phyloP scores from a whole-genome alignment of 2,113 vertebrate species.

The Casuarius casuarius region DNA sequence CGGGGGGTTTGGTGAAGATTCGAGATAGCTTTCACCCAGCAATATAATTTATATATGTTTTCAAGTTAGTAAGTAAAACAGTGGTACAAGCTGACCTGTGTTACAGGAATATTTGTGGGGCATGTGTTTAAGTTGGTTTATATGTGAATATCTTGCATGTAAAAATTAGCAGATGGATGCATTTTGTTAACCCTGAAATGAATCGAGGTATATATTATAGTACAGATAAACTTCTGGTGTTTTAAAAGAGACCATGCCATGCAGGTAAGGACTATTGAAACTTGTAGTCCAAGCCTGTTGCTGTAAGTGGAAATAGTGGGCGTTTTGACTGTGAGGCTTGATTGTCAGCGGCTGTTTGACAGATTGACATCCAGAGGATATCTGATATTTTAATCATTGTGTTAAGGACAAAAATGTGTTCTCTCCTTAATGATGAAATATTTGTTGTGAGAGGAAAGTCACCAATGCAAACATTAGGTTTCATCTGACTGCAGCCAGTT shows the following conservation, averaged over 20 bases:
- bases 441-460: background rate
- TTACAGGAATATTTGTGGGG: background rate
- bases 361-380: background rate
- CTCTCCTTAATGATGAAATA: background rate
- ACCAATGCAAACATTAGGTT: rapidly evolving
- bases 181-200: background rate
- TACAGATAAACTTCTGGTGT: background rate
- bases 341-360: background rate
- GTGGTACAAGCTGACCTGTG: background rate
- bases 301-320: background rate
- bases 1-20: background rate
- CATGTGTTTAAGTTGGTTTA: background rate
- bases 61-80: background rate
- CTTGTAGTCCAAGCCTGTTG: background rate
- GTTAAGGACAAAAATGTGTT: background rate
- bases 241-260: background rate
- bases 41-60: background rate
- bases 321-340: background rate
- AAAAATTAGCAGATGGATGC: background rate
- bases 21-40: background rate
- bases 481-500: background rate
- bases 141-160: background rate
- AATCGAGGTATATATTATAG: background rate
- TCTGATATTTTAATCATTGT: background rate
- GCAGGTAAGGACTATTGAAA: background rate